phyloP scores from a whole-genome alignment of 2,888 invertebrate species.

The Acleris laterana region DNA sequence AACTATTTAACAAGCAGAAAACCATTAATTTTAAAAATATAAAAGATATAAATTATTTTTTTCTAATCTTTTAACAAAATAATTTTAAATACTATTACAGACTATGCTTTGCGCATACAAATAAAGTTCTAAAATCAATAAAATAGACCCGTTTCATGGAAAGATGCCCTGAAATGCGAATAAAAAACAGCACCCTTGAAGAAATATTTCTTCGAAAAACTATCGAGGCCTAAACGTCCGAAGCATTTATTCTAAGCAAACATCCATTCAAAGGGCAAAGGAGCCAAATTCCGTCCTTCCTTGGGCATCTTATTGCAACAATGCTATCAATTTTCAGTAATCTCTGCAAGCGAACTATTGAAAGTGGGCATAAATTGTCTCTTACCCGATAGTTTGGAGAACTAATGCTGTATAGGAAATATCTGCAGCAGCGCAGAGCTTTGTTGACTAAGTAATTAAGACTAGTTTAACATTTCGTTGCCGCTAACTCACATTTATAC shows the following conservation, averaged over 20 bases:
- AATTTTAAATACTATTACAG: no score
- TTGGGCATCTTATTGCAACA: slow-evolving; percentile 26
- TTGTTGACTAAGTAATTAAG: slow-evolving; percentile 59
- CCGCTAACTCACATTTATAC: slow-evolving; percentile 39
- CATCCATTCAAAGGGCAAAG: slow-evolving; percentile 9
- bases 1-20: no score
- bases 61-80: no score
- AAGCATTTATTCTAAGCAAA: slow-evolving; percentile 4
- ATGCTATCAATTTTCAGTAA: slow-evolving; percentile 52
- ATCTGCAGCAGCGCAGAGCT: slow-evolving; percentile 50
- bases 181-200: neutral
- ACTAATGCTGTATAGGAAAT: slow-evolving; percentile 39
- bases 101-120: neutral
- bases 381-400: slow-evolving; percentile 44
- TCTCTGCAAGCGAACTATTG: slow-evolving; percentile 20
- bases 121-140: no score
- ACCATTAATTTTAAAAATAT: no score
- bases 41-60: no score
- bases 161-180: neutral
- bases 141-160: neutral
- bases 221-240: slow-evolving; percentile 5
- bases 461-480: slow-evolving; percentile 41
- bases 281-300: slow-evolving; percentile 11
- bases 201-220: neutral
- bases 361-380: slow-evolving; percentile 64